Conservation (phyloP, 2,888 invertebrate species). For the Glaucopsyche alexis region DNA sequence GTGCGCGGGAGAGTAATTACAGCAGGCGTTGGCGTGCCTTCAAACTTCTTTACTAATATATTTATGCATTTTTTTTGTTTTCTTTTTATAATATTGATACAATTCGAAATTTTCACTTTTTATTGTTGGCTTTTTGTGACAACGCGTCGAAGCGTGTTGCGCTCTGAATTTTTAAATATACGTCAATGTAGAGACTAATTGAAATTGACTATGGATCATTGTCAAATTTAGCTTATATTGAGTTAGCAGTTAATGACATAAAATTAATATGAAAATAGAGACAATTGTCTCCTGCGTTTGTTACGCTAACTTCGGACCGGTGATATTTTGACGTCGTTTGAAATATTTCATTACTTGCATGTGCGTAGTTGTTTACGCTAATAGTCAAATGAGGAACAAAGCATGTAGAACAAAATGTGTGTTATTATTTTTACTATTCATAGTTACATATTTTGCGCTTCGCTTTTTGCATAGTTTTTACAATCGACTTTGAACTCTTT, state of each 20-base stretch:
- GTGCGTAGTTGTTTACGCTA: conserved; percentile 40
- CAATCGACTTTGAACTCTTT: conserved; percentile 11
- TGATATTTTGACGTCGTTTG: conserved; percentile 33
- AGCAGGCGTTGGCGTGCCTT: conserved; percentile 66
- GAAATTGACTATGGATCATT: not conserved
- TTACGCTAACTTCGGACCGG: conserved; percentile 28
- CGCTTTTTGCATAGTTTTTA: conserved; percentile 29
- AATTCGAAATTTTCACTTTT: conserved; percentile 27
- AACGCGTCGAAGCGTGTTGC: conserved; percentile 42
- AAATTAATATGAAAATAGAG: conserved; percentile 6
- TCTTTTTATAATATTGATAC: conserved; percentile 42
- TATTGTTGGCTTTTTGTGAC: conserved; percentile 61
- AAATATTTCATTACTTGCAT: conserved; percentile 38
- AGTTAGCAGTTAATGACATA: not conserved
- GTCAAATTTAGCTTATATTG: not conserved
- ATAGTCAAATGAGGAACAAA: conserved; percentile 37
- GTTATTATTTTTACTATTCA: conserved; percentile 32
- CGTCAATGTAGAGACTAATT: not conserved
- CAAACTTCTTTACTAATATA: conserved; percentile 52
- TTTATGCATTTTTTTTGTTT: conserved; percentile 61
- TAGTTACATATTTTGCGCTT: conserved; percentile 30
- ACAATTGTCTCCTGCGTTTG: conserved; percentile 27
- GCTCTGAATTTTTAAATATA: conserved; percentile 21
- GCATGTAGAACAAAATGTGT: conserved; percentile 26
- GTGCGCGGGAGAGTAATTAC: conserved; percentile 58